Conservation (phyloP, 2,888 invertebrate genomes). For the Podotricha telesiphe region DNA sequence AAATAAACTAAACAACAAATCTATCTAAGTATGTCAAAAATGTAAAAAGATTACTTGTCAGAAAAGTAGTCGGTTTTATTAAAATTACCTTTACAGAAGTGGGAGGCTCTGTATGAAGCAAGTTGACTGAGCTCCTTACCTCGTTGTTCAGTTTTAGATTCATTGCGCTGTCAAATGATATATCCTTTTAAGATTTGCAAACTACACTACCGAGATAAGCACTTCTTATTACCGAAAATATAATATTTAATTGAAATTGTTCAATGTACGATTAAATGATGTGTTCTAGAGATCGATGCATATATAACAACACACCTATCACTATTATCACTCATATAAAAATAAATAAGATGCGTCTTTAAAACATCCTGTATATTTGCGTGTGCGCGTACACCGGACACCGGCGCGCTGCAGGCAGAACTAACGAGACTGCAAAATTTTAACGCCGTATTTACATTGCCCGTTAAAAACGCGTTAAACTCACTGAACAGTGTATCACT, state of each 20-base stretch:
- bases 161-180: conserved; percentile 62
- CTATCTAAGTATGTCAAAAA: background rate
- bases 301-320: conserved; percentile 56
- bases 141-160: conserved; percentile 76
- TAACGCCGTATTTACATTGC: conserved; percentile 63
- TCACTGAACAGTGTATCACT: conserved; percentile 53
- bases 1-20: conserved; percentile 21
- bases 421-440: conserved; percentile 67
- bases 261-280: conserved; percentile 2
- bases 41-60: background rate
- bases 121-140: conserved; percentile 58
- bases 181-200: conserved; percentile 36
- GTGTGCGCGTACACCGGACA: conserved; percentile 63
- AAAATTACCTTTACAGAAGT: conserved; percentile 68
- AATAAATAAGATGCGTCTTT: conserved; percentile 9
- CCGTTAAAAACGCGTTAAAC: conserved; percentile 69
- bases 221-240: background rate
- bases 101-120: conserved; percentile 58
- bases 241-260: background rate
- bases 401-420: conserved; percentile 64
- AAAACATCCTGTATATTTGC: conserved; percentile 45
- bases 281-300: background rate
- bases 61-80: conserved; percentile 31
- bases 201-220: background rate
- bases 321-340: conserved; percentile 62